Evolutionary conservation across 2,797 vertebrate species (phyloP).

Genomic region (Gambelia wislizenii): DNA sequence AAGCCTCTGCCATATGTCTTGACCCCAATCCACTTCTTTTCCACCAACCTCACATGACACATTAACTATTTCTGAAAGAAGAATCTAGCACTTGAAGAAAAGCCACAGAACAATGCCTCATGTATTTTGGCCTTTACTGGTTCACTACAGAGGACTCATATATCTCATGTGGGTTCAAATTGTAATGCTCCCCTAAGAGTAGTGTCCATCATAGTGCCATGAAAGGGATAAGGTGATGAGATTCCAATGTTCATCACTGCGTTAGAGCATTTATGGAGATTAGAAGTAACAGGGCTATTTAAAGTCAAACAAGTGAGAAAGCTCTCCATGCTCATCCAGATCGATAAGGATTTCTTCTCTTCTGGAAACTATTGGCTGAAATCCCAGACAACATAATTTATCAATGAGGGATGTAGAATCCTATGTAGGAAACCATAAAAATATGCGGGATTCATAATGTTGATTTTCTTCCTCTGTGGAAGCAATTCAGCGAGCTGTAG

Average conservation of each 20-base stretch:
- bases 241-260: constrained; percentile 56
- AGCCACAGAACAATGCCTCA: not conserved
- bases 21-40: not conserved
- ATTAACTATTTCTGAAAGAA: not conserved
- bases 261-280: constrained; percentile 60
- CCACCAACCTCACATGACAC: not conserved
- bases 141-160: not conserved
- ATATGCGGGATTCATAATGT: constrained; percentile 9
- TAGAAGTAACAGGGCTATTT: constrained; percentile 42
- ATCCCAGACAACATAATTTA: constrained; percentile 58
- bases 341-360: constrained; percentile 65
- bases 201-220: constrained; percentile 38
- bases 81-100: not conserved
- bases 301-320: constrained; percentile 64
- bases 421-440: constrained; percentile 14
- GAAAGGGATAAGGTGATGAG: constrained; percentile 40
- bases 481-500: not conserved
- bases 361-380: constrained; percentile 60
- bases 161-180: constrained; percentile 5
- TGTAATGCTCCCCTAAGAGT: fast-evolving
- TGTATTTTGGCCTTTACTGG: not conserved
- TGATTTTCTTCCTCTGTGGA: constrained; percentile 4
- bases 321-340: constrained; percentile 52
- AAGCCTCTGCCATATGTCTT: not conserved
- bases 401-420: constrained; percentile 23